phyloP scores from a whole-genome alignment of 92 coral and sea anemone genomes.

The Zoanthus sociatus region DNA sequence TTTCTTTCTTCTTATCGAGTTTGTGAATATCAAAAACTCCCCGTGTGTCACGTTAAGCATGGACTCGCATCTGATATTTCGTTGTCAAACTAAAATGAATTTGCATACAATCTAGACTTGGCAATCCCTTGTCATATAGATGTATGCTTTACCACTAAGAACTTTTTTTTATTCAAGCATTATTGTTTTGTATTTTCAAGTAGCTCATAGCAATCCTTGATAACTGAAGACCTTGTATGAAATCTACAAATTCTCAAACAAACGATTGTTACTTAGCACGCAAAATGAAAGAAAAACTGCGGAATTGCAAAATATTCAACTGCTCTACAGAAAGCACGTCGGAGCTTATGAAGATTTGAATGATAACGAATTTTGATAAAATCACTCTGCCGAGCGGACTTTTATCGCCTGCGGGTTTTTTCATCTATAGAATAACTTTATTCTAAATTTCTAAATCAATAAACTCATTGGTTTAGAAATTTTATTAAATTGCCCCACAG shows the following conservation, averaged over 20 bases:
- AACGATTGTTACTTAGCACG: background rate
- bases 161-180: background rate
- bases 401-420: background rate
- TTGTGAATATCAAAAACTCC: slow-evolving; percentile 37
- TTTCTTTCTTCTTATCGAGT: slow-evolving; percentile 6
- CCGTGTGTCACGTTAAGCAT: slow-evolving; percentile 15
- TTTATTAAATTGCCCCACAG: slow-evolving; percentile 7
- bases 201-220: background rate
- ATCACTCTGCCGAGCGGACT: background rate
- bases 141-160: background rate
- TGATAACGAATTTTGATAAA: background rate
- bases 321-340: background rate
- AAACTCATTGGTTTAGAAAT: background rate
- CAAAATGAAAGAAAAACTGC: background rate
- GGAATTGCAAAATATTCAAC: background rate
- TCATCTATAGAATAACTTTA: slow-evolving; percentile 15
- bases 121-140: slow-evolving; percentile 27
- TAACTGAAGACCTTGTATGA: background rate
- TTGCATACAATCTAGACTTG: slow-evolving; percentile 50
- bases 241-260: slow-evolving; percentile 2
- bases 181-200: background rate
- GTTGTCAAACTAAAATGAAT: slow-evolving; percentile 25
- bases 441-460: slow-evolving; percentile 14
- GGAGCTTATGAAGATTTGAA: slow-evolving; percentile 15
- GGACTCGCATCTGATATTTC: background rate